Percentiles rank a stretch among this genome's conserved stretches.
Conservation (phyloP, 2,888 invertebrate species). For the Drosophila parthenogenetica region DNA sequence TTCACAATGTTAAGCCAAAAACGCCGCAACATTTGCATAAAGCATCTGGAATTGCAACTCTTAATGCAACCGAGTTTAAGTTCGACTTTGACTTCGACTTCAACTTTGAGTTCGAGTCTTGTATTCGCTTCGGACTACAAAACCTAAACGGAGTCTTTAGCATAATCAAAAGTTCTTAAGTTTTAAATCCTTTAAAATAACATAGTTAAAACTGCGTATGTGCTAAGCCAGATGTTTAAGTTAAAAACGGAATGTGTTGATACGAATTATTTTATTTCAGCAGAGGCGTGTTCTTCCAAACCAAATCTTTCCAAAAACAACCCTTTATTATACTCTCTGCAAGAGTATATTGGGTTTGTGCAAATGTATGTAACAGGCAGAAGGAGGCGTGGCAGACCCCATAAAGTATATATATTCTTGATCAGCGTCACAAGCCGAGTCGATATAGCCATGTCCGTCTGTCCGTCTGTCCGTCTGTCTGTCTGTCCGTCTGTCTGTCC, state of each 20-base stretch:
- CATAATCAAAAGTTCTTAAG: slow-evolving; percentile 40
- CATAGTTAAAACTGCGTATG: slow-evolving; percentile 22
- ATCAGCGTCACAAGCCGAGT: too few relatives aligned
- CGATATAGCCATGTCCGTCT: too few relatives aligned
- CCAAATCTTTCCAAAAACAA: too few relatives aligned
- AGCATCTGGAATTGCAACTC: slow-evolving; percentile 43
- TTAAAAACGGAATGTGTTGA: background rate
- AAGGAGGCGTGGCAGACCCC: too few relatives aligned
- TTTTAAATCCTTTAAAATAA: slow-evolving; percentile 19
- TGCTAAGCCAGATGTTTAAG: background rate
- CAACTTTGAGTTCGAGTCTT: slow-evolving; percentile 16
- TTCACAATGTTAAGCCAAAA: slow-evolving; percentile 60
- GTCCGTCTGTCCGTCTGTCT: too few relatives aligned
- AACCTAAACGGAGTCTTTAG: slow-evolving; percentile 40
- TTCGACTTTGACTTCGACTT: slow-evolving; percentile 1
- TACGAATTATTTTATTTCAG: too few relatives aligned
- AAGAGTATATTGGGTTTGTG: too few relatives aligned
- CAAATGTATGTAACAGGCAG: too few relatives aligned
- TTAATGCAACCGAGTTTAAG: slow-evolving; percentile 22
- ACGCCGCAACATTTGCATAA: slow-evolving; percentile 62
- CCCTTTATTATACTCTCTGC: too few relatives aligned
- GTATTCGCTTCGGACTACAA: slow-evolving; percentile 9
- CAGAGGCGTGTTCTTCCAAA: too few relatives aligned
- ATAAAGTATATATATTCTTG: too few relatives aligned
- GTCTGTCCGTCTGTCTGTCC: too few relatives aligned